These are phyloP conservation scores for Cyclophora punctaria DNA, from an alignment of 2,888 invertebrate genomes.

Conservation along the genomic window DNA sequence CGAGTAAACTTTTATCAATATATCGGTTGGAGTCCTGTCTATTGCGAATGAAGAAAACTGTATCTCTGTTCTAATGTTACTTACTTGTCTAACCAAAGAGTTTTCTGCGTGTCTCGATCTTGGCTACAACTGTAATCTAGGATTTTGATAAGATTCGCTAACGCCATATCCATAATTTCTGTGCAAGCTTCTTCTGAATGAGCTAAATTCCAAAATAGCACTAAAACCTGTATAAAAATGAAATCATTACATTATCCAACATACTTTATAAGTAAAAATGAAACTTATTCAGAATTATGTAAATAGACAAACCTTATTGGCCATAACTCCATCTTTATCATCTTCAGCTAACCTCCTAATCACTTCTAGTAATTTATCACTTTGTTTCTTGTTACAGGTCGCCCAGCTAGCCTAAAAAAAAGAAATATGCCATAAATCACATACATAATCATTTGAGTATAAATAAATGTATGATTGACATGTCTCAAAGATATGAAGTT, in stretches of 20 bases:
- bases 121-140: constrained; percentile 98
- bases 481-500: no score
- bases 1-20: no score
- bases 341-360: constrained; percentile 97
- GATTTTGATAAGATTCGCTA: constrained; percentile 96
- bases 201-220: constrained; percentile 96
- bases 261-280: neutral
- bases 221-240: constrained; percentile 78
- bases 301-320: constrained; percentile 83
- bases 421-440: neutral
- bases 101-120: constrained; percentile 96
- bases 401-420: constrained; percentile 88
- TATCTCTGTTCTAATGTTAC: constrained; percentile 12
- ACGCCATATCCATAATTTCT: constrained; percentile 97
- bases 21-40: no score
- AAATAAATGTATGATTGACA: neutral
- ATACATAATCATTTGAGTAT: neutral
- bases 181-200: constrained; percentile 97
- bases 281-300: neutral
- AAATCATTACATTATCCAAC: neutral
- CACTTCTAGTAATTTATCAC: constrained; percentile 95
- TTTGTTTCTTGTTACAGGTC: constrained; percentile 95
- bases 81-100: constrained; percentile 92
- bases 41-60: neutral
- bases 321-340: constrained; percentile 99